phyloP scores from a whole-genome alignment of 2,113 vertebrate genomes.

The Cottus gobio region DNA sequence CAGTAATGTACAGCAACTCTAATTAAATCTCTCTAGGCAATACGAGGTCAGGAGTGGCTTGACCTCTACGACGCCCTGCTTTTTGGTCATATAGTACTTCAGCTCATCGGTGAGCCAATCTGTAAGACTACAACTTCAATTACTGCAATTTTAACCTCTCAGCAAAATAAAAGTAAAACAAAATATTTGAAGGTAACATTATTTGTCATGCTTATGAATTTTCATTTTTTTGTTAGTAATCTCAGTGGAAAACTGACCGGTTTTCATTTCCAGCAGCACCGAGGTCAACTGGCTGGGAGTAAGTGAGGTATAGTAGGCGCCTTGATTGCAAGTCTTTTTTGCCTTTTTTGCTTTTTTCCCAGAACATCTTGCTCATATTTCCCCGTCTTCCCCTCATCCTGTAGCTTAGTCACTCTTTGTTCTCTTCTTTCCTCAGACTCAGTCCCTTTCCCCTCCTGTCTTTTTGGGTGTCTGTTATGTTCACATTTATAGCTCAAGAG shows the following conservation, averaged over 20 bases:
- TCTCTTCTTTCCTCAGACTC: conserved; percentile 28
- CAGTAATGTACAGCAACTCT: not conserved
- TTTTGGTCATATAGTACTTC: not conserved
- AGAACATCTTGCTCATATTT: conserved; percentile 8
- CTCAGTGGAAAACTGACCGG: not conserved
- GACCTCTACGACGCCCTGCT: not conserved
- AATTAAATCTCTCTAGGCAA: not conserved
- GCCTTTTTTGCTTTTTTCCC: not conserved
- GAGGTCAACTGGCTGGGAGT: conserved; percentile 29
- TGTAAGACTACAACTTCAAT: not conserved
- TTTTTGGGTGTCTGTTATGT: conserved; percentile 25
- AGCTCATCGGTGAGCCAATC: not conserved
- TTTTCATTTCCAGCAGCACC: conserved; percentile 13
- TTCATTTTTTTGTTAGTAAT: not conserved
- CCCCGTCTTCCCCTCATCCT: conserved; percentile 1
- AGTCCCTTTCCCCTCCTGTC: conserved; percentile 28
- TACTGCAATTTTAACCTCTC: not conserved
- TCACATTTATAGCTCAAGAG: conserved; percentile 78
- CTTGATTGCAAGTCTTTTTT: not conserved
- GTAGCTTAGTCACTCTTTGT: conserved; percentile 17
- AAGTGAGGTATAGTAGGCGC: not conserved
- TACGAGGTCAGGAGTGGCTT: not conserved
- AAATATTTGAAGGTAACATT: not conserved
- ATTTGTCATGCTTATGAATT: not conserved
- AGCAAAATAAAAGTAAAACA: not conserved